A percentile compares a stretch with the other conserved stretches of the same genome.
phyloP scores from a whole-genome alignment of 2,113 vertebrate genomes.

The Myiozetetes cayanensis region DNA sequence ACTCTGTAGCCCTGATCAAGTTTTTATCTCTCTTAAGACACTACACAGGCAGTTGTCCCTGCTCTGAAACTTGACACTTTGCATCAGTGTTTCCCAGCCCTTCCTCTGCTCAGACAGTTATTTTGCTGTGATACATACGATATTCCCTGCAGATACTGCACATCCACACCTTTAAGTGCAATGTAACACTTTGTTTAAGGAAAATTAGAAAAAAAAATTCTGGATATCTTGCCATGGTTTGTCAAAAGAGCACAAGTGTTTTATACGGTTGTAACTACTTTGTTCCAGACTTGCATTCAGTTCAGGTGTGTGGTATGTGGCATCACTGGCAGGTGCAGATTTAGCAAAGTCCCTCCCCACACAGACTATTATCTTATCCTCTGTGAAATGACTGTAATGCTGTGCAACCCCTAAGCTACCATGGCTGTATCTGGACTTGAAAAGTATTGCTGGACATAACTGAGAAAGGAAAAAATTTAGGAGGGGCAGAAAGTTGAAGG shows the following conservation, averaged over 20 bases:
- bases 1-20: not conserved
- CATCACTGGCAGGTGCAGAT: not conserved
- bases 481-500: not conserved
- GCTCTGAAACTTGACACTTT: not conserved
- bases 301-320: not conserved
- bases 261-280: not conserved
- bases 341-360: not conserved
- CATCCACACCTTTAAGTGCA: constrained; percentile 27
- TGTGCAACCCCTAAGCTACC: not conserved
- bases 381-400: not conserved
- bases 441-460: not conserved
- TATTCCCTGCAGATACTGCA: not conserved
- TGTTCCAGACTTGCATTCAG: not conserved
- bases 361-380: not conserved
- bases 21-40: not conserved
- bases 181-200: not conserved
- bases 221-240: not conserved
- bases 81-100: not conserved
- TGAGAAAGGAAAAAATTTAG: not conserved
- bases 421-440: not conserved
- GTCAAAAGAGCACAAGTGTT: not conserved
- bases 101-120: not conserved
- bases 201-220: not conserved
- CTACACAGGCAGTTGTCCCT: not conserved
- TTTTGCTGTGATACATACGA: not conserved